Conservation (phyloP, 1,140 invertebrate species). For the Drosophila virilis region DNA sequence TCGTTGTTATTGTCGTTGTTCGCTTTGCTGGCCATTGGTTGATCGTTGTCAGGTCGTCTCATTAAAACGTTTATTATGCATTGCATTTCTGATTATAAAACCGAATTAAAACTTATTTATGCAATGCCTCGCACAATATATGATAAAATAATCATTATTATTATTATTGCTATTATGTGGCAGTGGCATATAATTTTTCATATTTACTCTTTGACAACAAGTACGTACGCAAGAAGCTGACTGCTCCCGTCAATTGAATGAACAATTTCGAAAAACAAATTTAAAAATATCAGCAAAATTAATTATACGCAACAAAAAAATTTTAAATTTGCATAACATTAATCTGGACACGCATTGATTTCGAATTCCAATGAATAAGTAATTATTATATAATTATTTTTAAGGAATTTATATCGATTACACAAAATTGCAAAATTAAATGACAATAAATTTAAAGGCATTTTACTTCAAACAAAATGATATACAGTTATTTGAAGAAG, state of each 20-base stretch:
- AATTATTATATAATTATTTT: constrained; percentile 74
- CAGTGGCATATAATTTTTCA: constrained; percentile 63
- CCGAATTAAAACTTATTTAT: constrained; percentile 79
- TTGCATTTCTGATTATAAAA: constrained; percentile 76
- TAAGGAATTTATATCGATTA: constrained; percentile 17
- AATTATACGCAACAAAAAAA: constrained; percentile 58
- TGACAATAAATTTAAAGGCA: no score
- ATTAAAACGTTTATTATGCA: constrained; percentile 80
- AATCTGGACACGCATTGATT: constrained; percentile 65
- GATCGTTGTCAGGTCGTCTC: constrained; percentile 65
- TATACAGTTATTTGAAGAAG: no score
- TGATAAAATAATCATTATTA: constrained; percentile 62
- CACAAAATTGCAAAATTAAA: not conserved
- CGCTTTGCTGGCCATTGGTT: constrained; percentile 33
- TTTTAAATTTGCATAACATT: constrained; percentile 51
- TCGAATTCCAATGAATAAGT: constrained; percentile 57
- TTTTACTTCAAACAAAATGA: no score
- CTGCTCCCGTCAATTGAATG: constrained; percentile 38
- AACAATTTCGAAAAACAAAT: constrained; percentile 63
- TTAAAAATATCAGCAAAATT: constrained; percentile 33
- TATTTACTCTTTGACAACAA: constrained; percentile 62
- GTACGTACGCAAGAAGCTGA: constrained; percentile 35
- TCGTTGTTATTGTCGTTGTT: constrained; percentile 21
- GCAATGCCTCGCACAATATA: constrained; percentile 44
- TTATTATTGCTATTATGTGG: constrained; percentile 55